Conservation (phyloP, 2,888 invertebrate genomes). For the Cataglyphis altisquamis region DNA sequence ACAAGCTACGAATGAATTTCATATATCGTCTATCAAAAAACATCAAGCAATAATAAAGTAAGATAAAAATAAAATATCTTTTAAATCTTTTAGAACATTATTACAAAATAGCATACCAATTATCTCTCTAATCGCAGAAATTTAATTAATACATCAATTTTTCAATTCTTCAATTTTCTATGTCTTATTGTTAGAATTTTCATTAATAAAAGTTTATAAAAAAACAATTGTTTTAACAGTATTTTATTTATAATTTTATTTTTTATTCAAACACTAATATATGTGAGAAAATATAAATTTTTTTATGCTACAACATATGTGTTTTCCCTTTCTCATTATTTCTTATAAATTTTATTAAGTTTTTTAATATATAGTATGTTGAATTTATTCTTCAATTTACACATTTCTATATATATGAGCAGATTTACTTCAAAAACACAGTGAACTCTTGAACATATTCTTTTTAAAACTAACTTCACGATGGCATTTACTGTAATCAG, state of each 20-base stretch:
- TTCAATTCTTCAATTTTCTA: too few relatives aligned
- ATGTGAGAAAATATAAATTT: too few relatives aligned
- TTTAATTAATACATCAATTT: too few relatives aligned
- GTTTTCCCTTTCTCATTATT: too few relatives aligned
- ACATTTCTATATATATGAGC: not conserved
- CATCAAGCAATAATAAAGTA: not conserved
- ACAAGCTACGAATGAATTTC: not conserved
- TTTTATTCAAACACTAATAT: too few relatives aligned
- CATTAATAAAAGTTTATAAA: too few relatives aligned
- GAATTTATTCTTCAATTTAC: not conserved
- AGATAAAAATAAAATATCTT: not conserved
- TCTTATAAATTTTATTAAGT: not conserved
- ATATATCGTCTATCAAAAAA: not conserved
- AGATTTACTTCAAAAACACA: conserved; percentile 73
- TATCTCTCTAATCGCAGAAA: too few relatives aligned
- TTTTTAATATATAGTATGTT: too few relatives aligned
- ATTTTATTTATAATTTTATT: too few relatives aligned
- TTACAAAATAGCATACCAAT: not conserved
- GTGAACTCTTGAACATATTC: conserved; percentile 68
- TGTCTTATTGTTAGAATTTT: too few relatives aligned
- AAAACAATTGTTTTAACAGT: too few relatives aligned
- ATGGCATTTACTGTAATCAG: conserved; percentile 77
- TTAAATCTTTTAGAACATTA: not conserved
- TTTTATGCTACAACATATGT: too few relatives aligned
- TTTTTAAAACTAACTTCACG: conserved; percentile 78